Percentiles rank a stretch among this genome's conserved stretches.
Conservation (phyloP, 2,888 invertebrate genomes). For the Camponotus fellah region DNA sequence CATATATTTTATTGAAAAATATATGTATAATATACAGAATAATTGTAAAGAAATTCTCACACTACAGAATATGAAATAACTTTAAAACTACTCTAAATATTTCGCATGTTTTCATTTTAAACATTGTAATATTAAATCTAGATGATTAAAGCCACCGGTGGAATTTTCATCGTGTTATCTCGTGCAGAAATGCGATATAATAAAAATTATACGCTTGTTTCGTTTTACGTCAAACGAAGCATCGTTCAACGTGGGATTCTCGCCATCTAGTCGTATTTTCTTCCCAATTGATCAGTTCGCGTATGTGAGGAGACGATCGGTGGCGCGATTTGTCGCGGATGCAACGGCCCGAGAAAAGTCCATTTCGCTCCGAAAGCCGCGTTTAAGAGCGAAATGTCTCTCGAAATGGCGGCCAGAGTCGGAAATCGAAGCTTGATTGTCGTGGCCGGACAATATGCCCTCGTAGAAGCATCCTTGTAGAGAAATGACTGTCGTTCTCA, state of each 20-base stretch:
- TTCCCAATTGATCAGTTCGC: constrained; percentile 37
- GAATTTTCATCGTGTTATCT: background rate
- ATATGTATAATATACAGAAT: background rate
- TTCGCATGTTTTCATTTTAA: background rate
- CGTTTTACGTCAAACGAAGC: constrained; percentile 8
- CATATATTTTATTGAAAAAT: background rate
- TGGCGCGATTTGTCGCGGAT: constrained; percentile 62
- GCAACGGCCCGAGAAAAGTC: constrained; percentile 59
- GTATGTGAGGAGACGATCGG: constrained; percentile 20
- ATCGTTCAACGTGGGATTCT: background rate
- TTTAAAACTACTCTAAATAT: background rate
- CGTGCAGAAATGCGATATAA: background rate
- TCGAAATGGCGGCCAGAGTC: constrained; percentile 59
- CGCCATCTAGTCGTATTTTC: constrained; percentile 27
- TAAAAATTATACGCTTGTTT: constrained; percentile 12
- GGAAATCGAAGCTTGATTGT: constrained; percentile 71
- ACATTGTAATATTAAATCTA: background rate
- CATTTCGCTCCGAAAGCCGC: constrained; percentile 30
- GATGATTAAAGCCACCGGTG: background rate
- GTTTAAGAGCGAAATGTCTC: constrained; percentile 51
- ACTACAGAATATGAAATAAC: background rate
- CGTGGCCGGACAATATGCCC: constrained; percentile 69
- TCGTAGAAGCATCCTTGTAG: constrained; percentile 57
- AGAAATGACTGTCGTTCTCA: constrained; percentile 59
- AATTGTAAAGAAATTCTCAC: background rate